A percentile compares a stretch with the other conserved stretches of the same genome.
These are phyloP conservation scores for Campylorhamphus procurvoides DNA, from an alignment of 2,113 vertebrate species.

Conservation along the genomic window DNA sequence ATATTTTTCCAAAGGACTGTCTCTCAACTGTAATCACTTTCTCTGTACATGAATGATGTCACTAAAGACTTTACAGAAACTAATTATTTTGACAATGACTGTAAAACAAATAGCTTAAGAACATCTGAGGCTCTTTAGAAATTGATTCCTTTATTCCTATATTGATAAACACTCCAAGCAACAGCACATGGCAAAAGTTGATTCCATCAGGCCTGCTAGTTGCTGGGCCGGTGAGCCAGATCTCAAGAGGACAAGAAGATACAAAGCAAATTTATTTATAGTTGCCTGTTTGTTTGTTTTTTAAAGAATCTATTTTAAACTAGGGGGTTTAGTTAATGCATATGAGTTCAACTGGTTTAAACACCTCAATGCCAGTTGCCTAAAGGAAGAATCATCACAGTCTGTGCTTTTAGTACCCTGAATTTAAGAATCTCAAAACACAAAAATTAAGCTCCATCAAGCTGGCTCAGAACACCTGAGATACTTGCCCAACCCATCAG, in stretches of 20 bases:
- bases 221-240: neutral
- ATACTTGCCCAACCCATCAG: neutral
- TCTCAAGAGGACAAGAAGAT: neutral
- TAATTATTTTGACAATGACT: constrained; percentile 41
- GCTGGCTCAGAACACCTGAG: neutral
- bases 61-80: constrained; percentile 8
- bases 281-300: neutral
- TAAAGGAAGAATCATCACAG: neutral
- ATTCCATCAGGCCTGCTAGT: neutral
- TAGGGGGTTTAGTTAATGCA: neutral
- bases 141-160: neutral
- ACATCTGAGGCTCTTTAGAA: neutral
- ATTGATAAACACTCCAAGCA: neutral
- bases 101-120: constrained; percentile 13
- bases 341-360: neutral
- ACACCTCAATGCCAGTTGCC: neutral
- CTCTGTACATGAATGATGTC: neutral
- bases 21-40: constrained; percentile 19
- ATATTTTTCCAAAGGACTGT: constrained; percentile 51
- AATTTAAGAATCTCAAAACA: neutral
- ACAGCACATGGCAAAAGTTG: neutral
- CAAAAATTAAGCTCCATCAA: neutral
- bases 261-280: neutral
- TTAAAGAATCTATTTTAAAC: neutral
- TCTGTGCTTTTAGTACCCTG: neutral